Base-by-base conservation (phyloP, 1,140 invertebrate species). In the Reticulitermes speratus region DNA sequence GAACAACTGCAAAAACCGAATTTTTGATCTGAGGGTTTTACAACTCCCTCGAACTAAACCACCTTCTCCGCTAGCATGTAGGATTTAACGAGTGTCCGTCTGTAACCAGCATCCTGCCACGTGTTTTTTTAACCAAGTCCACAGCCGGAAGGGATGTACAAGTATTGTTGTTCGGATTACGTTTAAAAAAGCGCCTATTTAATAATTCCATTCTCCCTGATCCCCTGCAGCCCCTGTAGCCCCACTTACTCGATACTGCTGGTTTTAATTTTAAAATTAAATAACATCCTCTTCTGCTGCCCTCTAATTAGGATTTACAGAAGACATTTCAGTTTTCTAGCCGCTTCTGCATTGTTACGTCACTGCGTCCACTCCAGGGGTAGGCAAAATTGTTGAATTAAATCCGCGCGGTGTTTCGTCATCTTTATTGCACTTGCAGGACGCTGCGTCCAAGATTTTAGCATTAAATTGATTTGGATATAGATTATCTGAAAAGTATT, bases 201-300 rank as follows among this genome's bases (percentile, higher is more conserved):
- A 75, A 75, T 75, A 75, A 30, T 75, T 75, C 14, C 65, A 6
- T 75, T 30, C 65, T 12, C n/a, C 8, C 3, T n/a, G 7, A 12
- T 19, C 59, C 19, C 14, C 9, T 19, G 21, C 8, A 65, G 3
- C 59, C 59, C 59, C 16, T 25, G 25, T n/a, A 69, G 5, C 25
- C n/a, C 9, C 25, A 25, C 65, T 75, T 75, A 30, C n/a, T 30
- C 65, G 65, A 75, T 30, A 75, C 25, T 30, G 65, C n/a, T 9
- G 65, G 65, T 30, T 75, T 30, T 75, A 75, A 75, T 75, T 75
- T 75, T 75, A 75, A 75, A 75, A 75, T 75, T 75, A 75, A 75
- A 75, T 75, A 75, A 30, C 65, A 75, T 75, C 65, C 65, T 2
- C 65, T 30, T 7, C 8, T 30, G 65, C 65, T 75, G 25, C 65